Conservation (phyloP, 2,888 invertebrate species). For the Pedicia rivosa region DNA sequence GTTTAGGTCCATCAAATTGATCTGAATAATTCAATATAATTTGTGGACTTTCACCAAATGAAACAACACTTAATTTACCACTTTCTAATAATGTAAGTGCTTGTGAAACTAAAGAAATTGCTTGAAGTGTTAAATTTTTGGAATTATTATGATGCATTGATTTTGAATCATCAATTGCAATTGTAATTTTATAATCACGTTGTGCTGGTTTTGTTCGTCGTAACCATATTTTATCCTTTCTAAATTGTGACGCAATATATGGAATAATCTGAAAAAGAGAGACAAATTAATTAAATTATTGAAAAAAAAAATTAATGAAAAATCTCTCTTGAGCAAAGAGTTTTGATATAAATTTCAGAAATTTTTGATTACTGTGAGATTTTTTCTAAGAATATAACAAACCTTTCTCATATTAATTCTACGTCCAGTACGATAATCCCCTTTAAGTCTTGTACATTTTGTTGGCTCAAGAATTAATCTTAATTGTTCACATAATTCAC, state of each 20-base stretch:
- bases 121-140: slow-evolving; percentile 86
- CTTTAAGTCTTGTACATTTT: slow-evolving; percentile 76
- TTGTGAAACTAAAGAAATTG: slow-evolving; percentile 76
- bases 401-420: slow-evolving; percentile 96
- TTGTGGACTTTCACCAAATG: slow-evolving; percentile 73
- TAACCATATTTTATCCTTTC: slow-evolving; percentile 99
- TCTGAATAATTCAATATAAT: slow-evolving; percentile 85
- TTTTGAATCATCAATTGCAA: slow-evolving; percentile 93
- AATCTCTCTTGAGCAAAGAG: neutral
- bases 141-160: slow-evolving; percentile 81
- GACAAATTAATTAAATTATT: too few species aligned
- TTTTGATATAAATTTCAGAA: neutral
- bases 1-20: slow-evolving; percentile 60
- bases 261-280: too few species aligned
- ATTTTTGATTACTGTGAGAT: too few species aligned
- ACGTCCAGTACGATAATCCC: slow-evolving; percentile 92
- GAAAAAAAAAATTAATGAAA: too few species aligned
- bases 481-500: slow-evolving; percentile 84
- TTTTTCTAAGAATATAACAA: neutral
- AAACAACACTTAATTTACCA: slow-evolving; percentile 80
- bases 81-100: slow-evolving; percentile 87
- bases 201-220: slow-evolving; percentile 89
- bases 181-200: slow-evolving; percentile 86
- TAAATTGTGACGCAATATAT: slow-evolving; percentile 96
- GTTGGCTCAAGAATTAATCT: slow-evolving; percentile 92